Evolutionary conservation across 2,113 vertebrate species (phyloP).

Genomic region (Boulengeromyrus knoepffleri): DNA sequence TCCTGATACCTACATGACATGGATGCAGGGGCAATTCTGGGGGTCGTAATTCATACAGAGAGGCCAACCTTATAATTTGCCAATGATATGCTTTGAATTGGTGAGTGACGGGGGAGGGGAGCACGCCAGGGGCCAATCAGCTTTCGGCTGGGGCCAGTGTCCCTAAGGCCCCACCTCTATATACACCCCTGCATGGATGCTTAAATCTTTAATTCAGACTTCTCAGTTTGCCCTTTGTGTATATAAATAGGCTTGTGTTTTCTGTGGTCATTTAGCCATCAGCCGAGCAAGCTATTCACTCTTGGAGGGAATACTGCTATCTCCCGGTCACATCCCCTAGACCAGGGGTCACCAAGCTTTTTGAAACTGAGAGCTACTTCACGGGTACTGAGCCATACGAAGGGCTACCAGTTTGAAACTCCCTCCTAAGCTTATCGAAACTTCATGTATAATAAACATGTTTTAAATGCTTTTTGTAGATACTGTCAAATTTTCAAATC

Average conservation of each 20-base stretch:
- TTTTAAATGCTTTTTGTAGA: too few species aligned
- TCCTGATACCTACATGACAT: not conserved
- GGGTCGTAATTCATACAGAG: not conserved
- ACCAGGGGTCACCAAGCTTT: not conserved
- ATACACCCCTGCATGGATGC: not conserved
- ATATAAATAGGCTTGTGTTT: not conserved
- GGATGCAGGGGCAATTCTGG: not conserved
- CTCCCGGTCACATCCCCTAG: not conserved
- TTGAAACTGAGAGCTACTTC: too few species aligned
- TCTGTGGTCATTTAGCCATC: not conserved
- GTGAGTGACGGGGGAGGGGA: not conserved
- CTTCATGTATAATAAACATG: too few species aligned
- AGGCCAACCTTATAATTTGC: not conserved
- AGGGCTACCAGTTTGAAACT: too few species aligned
- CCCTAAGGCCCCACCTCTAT: not conserved
- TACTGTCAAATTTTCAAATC: too few species aligned
- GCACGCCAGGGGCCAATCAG: not conserved
- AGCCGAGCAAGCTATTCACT: not conserved
- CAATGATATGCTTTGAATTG: not conserved
- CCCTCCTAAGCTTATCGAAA: too few species aligned
- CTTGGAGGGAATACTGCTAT: not conserved
- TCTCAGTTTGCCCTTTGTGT: not conserved
- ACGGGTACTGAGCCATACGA: too few species aligned
- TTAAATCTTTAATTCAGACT: not conserved
- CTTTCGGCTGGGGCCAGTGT: not conserved